Conservation (phyloP, 2,888 invertebrate species). For the Dioctria rufipes region DNA sequence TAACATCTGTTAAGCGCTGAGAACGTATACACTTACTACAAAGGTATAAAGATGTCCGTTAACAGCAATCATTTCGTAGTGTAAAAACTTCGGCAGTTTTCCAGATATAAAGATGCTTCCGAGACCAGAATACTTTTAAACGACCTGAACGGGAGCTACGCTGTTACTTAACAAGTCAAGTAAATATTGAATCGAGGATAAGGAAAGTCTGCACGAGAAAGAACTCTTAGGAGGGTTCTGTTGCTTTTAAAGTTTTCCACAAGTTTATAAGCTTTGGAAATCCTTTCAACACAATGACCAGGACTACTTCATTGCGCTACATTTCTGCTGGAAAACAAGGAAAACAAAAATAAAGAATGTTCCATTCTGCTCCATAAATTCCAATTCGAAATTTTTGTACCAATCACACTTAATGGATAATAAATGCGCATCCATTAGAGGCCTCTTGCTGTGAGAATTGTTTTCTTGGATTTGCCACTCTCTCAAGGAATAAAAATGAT, state of each 20-base stretch:
- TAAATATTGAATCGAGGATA: neutral
- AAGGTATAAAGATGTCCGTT: too few species aligned
- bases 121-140: neutral
- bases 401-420: conserved; percentile 37
- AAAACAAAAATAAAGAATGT: neutral
- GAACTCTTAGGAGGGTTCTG: neutral
- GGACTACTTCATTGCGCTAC: neutral
- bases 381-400: neutral
- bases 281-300: conserved; percentile 26
- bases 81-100: too few species aligned
- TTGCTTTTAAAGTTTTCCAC: conserved; percentile 12
- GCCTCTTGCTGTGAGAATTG: conserved; percentile 6
- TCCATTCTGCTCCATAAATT: neutral
- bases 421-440: conserved; percentile 35
- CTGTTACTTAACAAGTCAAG: neutral
- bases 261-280: conserved; percentile 19
- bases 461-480: neutral
- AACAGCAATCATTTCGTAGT: too few species aligned
- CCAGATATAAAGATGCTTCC: too few species aligned
- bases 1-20: too few species aligned
- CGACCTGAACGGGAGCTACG: neutral
- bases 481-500: conserved; percentile 12
- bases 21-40: too few species aligned
- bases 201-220: neutral
- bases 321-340: neutral